A percentile compares a stretch with the other conserved stretches of the same genome.
phyloP scores from a whole-genome alignment of 2,113 vertebrate species.

The Panthera uncia region DNA sequence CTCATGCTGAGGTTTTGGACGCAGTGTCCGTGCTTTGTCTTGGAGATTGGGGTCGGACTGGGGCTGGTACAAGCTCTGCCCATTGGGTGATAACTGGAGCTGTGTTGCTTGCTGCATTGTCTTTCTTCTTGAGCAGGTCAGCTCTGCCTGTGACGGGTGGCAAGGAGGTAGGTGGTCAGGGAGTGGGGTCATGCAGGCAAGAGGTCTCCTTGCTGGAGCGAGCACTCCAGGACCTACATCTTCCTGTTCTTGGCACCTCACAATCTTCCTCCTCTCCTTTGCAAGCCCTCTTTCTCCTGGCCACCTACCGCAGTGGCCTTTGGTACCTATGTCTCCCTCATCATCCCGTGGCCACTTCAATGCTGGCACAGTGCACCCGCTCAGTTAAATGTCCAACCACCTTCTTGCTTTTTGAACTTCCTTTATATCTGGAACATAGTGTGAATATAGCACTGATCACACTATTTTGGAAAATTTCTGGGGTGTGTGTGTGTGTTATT shows the following conservation, averaged over 20 bases:
- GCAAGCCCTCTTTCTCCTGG: not conserved
- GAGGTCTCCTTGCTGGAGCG: not conserved
- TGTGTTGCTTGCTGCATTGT: conserved; percentile 36
- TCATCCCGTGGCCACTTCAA: too few relatives aligned
- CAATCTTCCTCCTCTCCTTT: not conserved
- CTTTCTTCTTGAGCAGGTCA: not conserved
- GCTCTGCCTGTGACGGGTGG: not conserved
- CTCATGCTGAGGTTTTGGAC: not conserved
- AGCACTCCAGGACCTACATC: not conserved
- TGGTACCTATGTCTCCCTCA: too few relatives aligned
- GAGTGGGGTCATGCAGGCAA: fast-evolving
- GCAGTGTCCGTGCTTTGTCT: not conserved
- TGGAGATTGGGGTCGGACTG: fast-evolving
- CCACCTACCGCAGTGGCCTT: not conserved
- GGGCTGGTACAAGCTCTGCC: not conserved
- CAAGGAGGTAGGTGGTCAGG: not conserved
- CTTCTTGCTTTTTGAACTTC: not conserved
- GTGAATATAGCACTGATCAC: not conserved
- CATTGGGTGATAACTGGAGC: not conserved
- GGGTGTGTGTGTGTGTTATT: not conserved
- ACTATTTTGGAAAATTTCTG: not conserved
- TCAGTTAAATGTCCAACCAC: not conserved
- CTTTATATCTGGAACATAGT: not conserved
- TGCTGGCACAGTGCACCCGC: too few relatives aligned
- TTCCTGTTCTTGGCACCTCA: not conserved